Conservation (phyloP, 2,113 vertebrate genomes). For the Galbula dea region DNA sequence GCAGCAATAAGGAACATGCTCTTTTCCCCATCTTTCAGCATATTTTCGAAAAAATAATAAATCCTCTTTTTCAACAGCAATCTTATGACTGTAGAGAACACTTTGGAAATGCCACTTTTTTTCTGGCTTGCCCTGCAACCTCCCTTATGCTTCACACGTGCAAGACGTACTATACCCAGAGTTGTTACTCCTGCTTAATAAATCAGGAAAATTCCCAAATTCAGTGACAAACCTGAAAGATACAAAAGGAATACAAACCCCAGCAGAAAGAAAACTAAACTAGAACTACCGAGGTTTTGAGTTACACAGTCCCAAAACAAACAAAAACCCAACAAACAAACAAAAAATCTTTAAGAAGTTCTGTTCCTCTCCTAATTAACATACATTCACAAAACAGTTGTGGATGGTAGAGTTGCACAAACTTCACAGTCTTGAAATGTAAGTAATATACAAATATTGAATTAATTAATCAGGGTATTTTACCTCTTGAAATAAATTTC, state of each 20-base stretch:
- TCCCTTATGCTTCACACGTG: not conserved
- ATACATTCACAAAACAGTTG: not conserved
- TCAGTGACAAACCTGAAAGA: not conserved
- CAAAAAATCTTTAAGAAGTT: not conserved
- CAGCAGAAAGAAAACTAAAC: not conserved
- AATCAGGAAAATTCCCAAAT: not conserved
- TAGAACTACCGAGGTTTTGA: not conserved
- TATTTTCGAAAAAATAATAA: not conserved
- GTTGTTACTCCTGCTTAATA: not conserved
- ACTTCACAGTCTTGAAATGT: not conserved
- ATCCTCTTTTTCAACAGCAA: not conserved
- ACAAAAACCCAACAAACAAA: no score
- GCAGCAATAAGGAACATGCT: not conserved
- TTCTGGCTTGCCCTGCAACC: not conserved
- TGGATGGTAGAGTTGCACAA: not conserved
- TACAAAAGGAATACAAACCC: not conserved
- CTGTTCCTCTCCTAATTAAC: not conserved
- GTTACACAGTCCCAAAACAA: not conserved
- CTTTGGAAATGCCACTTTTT: not conserved
- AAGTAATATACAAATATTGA: not conserved
- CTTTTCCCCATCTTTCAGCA: not conserved
- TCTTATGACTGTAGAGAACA: not conserved
- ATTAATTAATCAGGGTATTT: not conserved
- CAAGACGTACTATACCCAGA: not conserved
- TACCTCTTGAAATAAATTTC: not conserved